These are phyloP conservation scores for Sander lucioperca DNA, from an alignment of 2,113 vertebrate genomes.

Conservation along the genomic window DNA sequence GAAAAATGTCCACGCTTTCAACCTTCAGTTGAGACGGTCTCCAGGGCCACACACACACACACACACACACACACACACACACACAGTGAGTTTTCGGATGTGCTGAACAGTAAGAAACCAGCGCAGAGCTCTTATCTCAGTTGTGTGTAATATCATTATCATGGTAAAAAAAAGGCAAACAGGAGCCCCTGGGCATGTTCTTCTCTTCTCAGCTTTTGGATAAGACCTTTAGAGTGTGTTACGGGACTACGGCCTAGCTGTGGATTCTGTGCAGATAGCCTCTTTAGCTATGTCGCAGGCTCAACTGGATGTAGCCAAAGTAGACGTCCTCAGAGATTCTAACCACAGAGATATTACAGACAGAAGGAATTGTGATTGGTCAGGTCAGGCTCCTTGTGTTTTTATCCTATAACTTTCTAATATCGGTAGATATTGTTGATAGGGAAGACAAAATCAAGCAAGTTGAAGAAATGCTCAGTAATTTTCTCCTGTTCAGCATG, in stretches of 20 bases:
- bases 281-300: neutral
- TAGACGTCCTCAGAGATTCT: neutral
- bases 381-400: neutral
- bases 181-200: constrained; percentile 31
- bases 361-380: neutral
- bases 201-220: constrained; percentile 26
- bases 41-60: constrained; percentile 10
- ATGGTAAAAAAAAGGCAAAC: constrained; percentile 26
- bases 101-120: constrained; percentile 41
- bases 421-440: neutral
- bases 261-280: neutral
- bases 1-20: constrained; percentile 53
- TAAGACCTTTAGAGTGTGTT: neutral
- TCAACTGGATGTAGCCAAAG: neutral
- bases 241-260: neutral
- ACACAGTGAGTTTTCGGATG: constrained; percentile 27
- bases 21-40: constrained; percentile 62
- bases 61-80: constrained; percentile 15
- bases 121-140: constrained; percentile 8
- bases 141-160: constrained; percentile 20
- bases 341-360: neutral
- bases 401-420: neutral
- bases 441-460: neutral
- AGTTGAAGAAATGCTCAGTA: neutral
- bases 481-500: neutral